Conservation (phyloP, 2,797 vertebrate genomes). For the Garrulus glandarius region DNA sequence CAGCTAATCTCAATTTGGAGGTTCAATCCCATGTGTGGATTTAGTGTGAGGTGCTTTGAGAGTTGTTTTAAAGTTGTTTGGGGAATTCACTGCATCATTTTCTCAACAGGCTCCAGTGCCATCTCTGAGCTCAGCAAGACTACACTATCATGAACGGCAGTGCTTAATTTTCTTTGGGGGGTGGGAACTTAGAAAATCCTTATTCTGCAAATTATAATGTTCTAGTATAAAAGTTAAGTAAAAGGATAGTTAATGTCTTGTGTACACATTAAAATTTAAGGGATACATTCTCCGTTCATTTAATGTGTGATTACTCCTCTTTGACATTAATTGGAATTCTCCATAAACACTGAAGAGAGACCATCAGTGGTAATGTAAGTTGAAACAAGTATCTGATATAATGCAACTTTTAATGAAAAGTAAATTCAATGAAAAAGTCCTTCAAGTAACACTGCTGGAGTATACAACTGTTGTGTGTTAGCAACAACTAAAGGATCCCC, state of each 20-base stretch:
- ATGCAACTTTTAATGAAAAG: not conserved
- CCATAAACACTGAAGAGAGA: not conserved
- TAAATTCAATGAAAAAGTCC: not conserved
- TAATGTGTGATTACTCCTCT: not conserved
- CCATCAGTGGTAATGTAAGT: not conserved
- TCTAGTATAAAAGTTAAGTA: constrained; percentile 9
- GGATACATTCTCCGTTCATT: not conserved
- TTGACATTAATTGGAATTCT: constrained; percentile 21
- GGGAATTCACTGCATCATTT: not conserved
- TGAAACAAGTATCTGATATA: constrained; percentile 8
- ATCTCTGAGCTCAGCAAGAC: not conserved
- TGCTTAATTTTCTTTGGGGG: not conserved
- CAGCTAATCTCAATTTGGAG: not conserved
- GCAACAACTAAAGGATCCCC: not conserved
- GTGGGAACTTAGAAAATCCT: not conserved
- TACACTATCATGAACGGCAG: not conserved
- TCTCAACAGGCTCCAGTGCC: not conserved
- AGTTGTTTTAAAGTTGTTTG: not conserved
- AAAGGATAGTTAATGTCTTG: not conserved
- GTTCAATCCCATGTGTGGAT: not conserved
- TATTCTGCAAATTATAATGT: not conserved
- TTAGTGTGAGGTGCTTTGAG: not conserved
- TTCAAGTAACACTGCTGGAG: not conserved
- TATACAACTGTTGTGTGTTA: not conserved
- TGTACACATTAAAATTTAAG: not conserved